Percentiles rank a stretch among this genome's conserved stretches.
These are phyloP conservation scores for Lepidochitona cinerea DNA, from an alignment of 2,888 invertebrate genomes.

Conservation along the genomic window DNA sequence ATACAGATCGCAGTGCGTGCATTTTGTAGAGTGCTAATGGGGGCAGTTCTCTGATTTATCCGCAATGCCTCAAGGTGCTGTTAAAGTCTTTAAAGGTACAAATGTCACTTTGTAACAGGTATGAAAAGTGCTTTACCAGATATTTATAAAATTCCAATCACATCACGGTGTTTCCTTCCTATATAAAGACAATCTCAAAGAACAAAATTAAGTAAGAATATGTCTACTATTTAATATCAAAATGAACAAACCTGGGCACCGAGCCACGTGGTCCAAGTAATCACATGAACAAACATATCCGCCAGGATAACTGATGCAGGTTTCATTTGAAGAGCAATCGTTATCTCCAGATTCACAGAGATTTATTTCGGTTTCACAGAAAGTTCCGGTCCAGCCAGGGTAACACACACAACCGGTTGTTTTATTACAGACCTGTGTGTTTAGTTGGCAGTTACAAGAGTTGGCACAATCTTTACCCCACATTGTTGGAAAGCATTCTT, in stretches of 20 bases:
- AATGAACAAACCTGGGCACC: background rate
- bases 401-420: background rate
- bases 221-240: too few species aligned
- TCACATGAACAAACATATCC: background rate
- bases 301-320: background rate
- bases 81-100: too few species aligned
- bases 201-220: too few species aligned
- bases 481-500: background rate
- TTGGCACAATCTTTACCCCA: background rate
- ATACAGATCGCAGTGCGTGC: too few species aligned
- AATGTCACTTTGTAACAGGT: too few species aligned
- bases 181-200: too few species aligned
- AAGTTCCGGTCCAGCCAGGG: background rate
- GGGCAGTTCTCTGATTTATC: too few species aligned
- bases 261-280: background rate
- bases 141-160: too few species aligned
- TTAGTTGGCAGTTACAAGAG: background rate
- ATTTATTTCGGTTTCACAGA: background rate
- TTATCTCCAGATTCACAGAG: background rate
- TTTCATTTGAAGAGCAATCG: background rate
- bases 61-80: too few species aligned
- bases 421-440: background rate
- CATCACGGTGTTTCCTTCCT: too few species aligned
- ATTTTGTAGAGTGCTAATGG: too few species aligned
- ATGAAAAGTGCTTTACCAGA: too few species aligned